phyloP scores from a whole-genome alignment of 2,888 invertebrate genomes.

The Epistrophella euchroma region DNA sequence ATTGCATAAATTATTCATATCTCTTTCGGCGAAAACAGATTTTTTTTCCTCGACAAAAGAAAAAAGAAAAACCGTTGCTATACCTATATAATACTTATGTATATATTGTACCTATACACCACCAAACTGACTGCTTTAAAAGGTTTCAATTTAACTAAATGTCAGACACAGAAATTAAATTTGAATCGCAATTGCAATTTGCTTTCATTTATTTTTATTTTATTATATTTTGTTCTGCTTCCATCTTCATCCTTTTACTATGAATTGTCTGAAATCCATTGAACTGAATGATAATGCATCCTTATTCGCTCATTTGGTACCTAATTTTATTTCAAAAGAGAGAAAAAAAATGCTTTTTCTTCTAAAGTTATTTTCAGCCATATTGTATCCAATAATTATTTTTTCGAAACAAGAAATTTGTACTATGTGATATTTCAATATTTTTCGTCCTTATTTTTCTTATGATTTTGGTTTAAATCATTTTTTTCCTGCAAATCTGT shows the following conservation, averaged over 20 bases:
- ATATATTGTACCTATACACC: neutral
- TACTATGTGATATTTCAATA: neutral
- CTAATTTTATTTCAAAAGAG: conserved; percentile 32
- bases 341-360: conserved; percentile 11
- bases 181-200: conserved; percentile 81
- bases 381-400: conserved; percentile 19
- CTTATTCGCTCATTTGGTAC: conserved; percentile 38
- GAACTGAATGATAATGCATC: conserved; percentile 50
- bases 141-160: conserved; percentile 84
- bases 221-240: conserved; percentile 2
- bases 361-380: conserved; percentile 42
- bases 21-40: conserved; percentile 40
- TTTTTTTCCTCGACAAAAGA: neutral
- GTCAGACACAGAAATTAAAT: conserved; percentile 84
- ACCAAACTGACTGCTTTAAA: conserved; percentile 79
- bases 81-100: neutral
- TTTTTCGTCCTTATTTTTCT: neutral
- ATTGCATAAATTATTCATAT: conserved; percentile 74
- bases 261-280: conserved; percentile 62
- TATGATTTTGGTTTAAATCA: conserved; percentile 1
- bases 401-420: neutral
- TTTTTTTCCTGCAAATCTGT: conserved; percentile 18
- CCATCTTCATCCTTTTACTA: conserved; percentile 51
- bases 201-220: conserved; percentile 41
- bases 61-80: conserved; percentile 48